These are phyloP conservation scores for Ibidorhyncha struthersii DNA, from an alignment of 2,113 vertebrate genomes.

Conservation along the genomic window DNA sequence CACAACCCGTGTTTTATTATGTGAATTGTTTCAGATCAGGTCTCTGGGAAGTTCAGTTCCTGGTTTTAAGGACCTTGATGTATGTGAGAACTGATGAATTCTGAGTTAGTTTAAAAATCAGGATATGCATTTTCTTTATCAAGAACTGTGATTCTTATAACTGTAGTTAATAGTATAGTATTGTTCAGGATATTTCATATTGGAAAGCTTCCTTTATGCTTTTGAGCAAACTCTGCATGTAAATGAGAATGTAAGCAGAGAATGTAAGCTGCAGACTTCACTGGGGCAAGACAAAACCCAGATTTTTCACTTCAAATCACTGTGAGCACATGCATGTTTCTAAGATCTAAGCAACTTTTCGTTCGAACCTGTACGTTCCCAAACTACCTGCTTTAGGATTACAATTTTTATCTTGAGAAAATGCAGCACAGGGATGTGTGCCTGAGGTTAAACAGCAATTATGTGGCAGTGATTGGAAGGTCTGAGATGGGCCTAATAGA, in stretches of 20 bases:
- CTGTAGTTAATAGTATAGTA: not conserved
- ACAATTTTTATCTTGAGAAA: not conserved
- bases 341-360: not conserved
- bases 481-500: not conserved
- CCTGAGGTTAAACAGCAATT: not conserved
- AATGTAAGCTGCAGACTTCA: not conserved
- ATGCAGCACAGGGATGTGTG: not conserved
- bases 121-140: not conserved
- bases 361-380: not conserved
- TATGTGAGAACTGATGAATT: not conserved
- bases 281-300: not conserved
- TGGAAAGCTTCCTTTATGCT: not conserved
- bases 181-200: not conserved
- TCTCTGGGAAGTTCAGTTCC: not conserved
- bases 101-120: not conserved
- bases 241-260: too few species aligned
- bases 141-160: not conserved
- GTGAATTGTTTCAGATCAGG: not conserved
- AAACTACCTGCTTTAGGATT: not conserved
- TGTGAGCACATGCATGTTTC: rapidly evolving
- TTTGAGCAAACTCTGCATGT: not conserved
- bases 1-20: not conserved
- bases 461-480: not conserved
- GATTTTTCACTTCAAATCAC: not conserved
- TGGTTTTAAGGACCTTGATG: not conserved